Conservation (phyloP, 2,797 vertebrate species). For the Crenichthys baileyi region DNA sequence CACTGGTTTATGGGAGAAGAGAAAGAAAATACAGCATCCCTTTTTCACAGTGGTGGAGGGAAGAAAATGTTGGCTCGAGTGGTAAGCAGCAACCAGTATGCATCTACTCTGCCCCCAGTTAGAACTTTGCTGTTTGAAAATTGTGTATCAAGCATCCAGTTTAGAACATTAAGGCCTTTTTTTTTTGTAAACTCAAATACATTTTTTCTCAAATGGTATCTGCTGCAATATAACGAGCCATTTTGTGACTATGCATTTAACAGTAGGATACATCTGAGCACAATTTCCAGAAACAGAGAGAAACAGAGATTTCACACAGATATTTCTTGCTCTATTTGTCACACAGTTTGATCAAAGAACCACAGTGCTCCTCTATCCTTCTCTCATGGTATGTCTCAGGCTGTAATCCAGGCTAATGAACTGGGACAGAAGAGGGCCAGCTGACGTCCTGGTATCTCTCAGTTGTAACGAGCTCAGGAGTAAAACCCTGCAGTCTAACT, state of each 20-base stretch:
- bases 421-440: constrained; percentile 56
- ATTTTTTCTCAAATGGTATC: not conserved
- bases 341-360: not conserved
- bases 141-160: not conserved
- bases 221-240: not conserved
- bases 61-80: not conserved
- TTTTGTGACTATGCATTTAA: not conserved
- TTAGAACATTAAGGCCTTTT: not conserved
- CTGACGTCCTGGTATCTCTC: constrained; percentile 60
- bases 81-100: not conserved
- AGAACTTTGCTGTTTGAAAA: not conserved
- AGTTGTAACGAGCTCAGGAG: constrained; percentile 63
- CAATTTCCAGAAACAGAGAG: not conserved
- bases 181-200: no score
- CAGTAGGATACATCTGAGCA: not conserved
- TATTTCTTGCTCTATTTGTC: not conserved
- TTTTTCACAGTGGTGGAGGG: not conserved
- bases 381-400: not conserved
- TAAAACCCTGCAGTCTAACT: constrained; percentile 14
- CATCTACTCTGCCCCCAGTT: not conserved
- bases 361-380: not conserved
- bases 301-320: not conserved
- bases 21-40: not conserved
- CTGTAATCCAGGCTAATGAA: constrained; percentile 60
- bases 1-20: not conserved